phyloP scores from a whole-genome alignment of 2,113 vertebrate genomes.

The Oryzias curvinotus region DNA sequence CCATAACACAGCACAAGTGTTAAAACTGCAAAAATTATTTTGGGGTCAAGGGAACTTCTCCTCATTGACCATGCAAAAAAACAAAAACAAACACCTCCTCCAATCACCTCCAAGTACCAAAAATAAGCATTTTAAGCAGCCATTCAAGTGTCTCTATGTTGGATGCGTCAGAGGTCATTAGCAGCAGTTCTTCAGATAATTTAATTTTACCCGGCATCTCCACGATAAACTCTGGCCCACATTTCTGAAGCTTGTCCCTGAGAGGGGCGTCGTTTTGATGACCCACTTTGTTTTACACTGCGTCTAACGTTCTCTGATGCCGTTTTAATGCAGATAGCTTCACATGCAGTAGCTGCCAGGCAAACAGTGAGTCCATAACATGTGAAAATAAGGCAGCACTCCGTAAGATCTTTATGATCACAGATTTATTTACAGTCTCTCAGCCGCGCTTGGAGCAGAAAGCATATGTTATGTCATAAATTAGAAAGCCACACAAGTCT shows the following conservation, averaged over 20 bases:
- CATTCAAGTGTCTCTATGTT: no score
- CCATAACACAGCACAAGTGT: no score
- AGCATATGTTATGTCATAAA: constrained; percentile 49
- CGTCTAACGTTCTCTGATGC: background rate
- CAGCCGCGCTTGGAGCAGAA: constrained; percentile 17
- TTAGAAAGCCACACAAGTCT: constrained; percentile 32
- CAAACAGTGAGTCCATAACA: background rate
- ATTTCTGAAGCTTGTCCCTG: background rate
- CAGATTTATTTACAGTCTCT: constrained; percentile 39
- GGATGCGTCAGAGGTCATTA: background rate
- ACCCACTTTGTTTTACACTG: background rate
- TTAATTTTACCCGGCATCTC: background rate
- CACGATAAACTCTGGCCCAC: background rate
- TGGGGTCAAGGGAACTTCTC: no score
- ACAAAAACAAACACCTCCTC: no score
- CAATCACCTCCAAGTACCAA: no score
- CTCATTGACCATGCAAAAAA: no score
- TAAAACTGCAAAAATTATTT: no score
- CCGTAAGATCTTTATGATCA: background rate
- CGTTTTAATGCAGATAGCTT: background rate
- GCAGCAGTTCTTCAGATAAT: background rate
- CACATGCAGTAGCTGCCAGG: background rate
- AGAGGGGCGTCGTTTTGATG: background rate
- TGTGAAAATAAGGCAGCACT: background rate
- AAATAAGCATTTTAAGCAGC: no score